Evolutionary conservation across 2,113 vertebrate species (phyloP), one percentile per base, ranked within the genome.

Genomic region (Rynchops niger): DNA sequence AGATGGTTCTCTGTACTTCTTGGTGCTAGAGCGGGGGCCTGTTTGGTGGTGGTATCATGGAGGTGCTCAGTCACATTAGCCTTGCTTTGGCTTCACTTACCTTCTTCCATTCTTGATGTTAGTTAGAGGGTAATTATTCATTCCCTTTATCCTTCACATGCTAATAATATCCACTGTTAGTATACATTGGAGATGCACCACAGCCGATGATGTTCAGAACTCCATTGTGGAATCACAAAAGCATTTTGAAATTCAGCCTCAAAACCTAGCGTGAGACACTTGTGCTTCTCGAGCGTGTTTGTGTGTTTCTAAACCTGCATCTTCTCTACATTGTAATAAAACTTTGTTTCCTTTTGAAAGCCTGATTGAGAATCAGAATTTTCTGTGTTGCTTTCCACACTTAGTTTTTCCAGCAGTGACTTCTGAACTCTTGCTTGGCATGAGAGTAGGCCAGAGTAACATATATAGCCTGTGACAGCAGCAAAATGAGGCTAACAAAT

Each of bases 401-500:
- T 42, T 90, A 8, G 23, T 82, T 84, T 65, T 90, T 26, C 27
- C 66, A 76, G 76, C 79, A 77, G 42, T 59, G 58, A 32, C 69
- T 83, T 95, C 65, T 5, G 6, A 96, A 79, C 81, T 93, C 66
- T 85, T 76, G 79, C 90, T 79, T 86, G 86, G 62, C 89, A 34
- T 87, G 88, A 72, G 81, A 32, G 77, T 85, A 88, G 74, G 96
- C 88, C 65, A 23, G 96, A 97, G 83, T 97, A 98, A 98, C 89
- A 34, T 86, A 95, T 97, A 98, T 97, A 97, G 93, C 84, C 97
- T 91, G 30, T 98, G 98, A 99, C 98, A 98, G 98, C 98, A 88
- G 85, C 96, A 97, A 99, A 99, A 98, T 96, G 98, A 98, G 98
- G 98, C 98, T 98, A 98, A 98, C 97, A 59, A 98, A 98, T 80